Evolutionary conservation across 2,113 vertebrate species (phyloP).

Genomic region (Vidua macroura): DNA sequence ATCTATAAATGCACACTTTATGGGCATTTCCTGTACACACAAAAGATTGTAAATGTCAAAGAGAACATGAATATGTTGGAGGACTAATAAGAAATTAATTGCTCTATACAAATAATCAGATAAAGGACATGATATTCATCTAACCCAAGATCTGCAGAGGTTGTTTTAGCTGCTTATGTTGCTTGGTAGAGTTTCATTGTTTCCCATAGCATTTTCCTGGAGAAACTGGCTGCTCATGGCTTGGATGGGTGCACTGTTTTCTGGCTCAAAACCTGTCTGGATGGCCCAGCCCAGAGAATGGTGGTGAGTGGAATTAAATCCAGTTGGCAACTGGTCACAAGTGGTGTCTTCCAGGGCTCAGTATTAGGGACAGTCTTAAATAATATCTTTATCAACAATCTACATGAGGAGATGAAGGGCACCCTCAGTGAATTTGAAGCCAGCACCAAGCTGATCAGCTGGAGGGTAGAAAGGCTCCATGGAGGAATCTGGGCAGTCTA

Average conservation of each 20-base stretch:
- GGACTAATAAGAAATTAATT: neutral
- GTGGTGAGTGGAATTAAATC: neutral
- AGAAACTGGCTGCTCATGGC: neutral
- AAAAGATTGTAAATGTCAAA: neutral
- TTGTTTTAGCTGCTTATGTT: neutral
- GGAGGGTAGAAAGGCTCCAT: neutral
- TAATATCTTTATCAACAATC: neutral
- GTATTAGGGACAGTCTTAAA: neutral
- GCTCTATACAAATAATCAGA: neutral
- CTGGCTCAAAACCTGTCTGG: neutral
- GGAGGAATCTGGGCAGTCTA: neutral
- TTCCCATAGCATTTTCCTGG: neutral
- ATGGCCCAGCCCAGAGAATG: neutral
- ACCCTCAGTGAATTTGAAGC: neutral
- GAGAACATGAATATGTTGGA: neutral
- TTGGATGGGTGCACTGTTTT: neutral
- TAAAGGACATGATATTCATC: neutral
- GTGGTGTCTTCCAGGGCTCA: neutral
- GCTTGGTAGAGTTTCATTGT: neutral
- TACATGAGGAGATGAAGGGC: neutral
- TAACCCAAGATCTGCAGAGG: neutral
- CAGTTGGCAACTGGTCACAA: neutral
- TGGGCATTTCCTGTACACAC: neutral
- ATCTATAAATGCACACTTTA: neutral
- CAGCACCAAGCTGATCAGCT: neutral